Conservation (phyloP, 2,888 invertebrate genomes). For the Ptilodon capucinus region DNA sequence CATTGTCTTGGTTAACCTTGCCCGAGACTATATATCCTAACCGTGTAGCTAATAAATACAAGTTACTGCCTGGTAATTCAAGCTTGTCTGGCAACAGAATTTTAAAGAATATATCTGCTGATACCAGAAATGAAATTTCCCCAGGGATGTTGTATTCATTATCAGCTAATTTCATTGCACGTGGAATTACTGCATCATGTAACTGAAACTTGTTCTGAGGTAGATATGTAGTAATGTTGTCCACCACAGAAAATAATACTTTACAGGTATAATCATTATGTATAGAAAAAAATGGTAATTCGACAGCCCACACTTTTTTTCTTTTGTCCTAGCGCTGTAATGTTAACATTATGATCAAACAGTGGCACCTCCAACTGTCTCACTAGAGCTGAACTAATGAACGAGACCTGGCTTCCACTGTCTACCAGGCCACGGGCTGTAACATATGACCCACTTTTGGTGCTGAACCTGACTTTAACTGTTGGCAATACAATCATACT, state of each 20-base stretch:
- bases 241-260: background rate
- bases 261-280: background rate
- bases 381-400: background rate
- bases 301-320: background rate
- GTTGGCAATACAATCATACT: background rate
- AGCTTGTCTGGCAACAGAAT: background rate
- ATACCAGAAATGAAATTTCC: no score
- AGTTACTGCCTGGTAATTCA: background rate
- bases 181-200: no score
- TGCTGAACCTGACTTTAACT: background rate
- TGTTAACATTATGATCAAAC: background rate
- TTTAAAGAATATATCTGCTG: background rate
- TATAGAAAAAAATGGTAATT: background rate
- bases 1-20: background rate
- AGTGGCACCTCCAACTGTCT: background rate
- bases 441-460: background rate
- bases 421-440: background rate
- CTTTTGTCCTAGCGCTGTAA: background rate
- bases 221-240: no score
- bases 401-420: background rate
- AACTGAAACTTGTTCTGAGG: no score
- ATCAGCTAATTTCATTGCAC: no score
- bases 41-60: background rate
- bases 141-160: no score
- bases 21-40: background rate